Base-by-base conservation (phyloP, 2,797 vertebrate genomes). In the Glyptemys insculpta region DNA sequence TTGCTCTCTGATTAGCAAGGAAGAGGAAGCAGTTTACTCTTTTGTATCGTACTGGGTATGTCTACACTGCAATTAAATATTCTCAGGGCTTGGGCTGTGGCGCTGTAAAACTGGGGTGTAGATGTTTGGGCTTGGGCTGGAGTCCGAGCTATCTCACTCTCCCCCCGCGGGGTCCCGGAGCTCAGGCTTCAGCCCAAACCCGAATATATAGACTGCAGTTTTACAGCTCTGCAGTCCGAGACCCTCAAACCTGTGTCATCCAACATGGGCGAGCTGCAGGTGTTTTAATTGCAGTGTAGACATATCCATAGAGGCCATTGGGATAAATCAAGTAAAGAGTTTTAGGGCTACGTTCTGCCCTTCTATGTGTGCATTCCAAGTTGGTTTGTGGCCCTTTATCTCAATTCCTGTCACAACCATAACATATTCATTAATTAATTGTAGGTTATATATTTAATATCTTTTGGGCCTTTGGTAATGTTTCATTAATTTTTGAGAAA, bases 291-390 rank as follows among this genome's bases (percentile, higher is more conserved):
- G 34, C 15, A 18, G 4, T 62, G 7, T 62, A 18, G 31, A 62
- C 31, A 62, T 59, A 31, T 34, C 59, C 12, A 34, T 34, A 15
- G 88, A 84, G 37, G 19, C 8, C 11, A 25, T 21, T 21, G 18
- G 15, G 21, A 19, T 94, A 94, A 97, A 96, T 96, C 84, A 83
- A 83, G 49, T 94, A 47, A 86, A 88, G 21, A 86, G 74, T 95
- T 96, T 93, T 86, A 92, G 57, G 87, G 74, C 86, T 94, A 84
- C 0, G 0, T 90, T 90, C 84, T 92, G 47, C 65, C 88, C 78
- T 91, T 91, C 95, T 80, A 89, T 94, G 94, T 79, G 93, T 91
- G 89, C 84, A 89, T 96, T 97, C 91, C 90, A 96, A 84, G 91
- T 95, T 88, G 96, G 90, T 86, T 88, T 95, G 94, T 96, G 89